Evolutionary conservation across 2,113 vertebrate genomes (phyloP).

Genomic region (Prinia subflava): DNA sequence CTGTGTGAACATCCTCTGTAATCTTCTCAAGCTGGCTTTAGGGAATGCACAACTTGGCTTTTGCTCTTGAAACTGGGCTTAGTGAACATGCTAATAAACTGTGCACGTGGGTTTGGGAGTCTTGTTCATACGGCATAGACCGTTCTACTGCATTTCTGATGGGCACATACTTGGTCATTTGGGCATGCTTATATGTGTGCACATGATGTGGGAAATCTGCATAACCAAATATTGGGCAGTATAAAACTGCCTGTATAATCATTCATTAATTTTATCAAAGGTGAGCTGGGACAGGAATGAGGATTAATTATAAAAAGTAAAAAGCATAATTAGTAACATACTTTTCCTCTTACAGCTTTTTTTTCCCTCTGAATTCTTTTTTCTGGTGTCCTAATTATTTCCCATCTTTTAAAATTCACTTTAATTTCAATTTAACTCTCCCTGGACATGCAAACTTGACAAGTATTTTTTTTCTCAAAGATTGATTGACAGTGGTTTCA

Average conservation of each 20-base stretch:
- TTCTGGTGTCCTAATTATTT: conserved; percentile 47
- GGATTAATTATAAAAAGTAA: conserved; percentile 33
- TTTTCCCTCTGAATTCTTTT: conserved; percentile 27
- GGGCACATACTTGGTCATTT: neutral
- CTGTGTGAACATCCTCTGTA: conserved; percentile 34
- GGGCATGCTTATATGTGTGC: neutral
- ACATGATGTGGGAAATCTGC: neutral
- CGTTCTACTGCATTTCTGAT: neutral
- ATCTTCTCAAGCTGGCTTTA: conserved; percentile 30
- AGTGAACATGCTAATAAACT: conserved; percentile 6
- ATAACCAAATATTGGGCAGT: neutral
- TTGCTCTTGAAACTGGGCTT: conserved; percentile 10
- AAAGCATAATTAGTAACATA: conserved; percentile 31
- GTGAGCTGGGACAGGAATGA: neutral
- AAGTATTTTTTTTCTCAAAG: neutral
- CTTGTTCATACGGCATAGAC: neutral
- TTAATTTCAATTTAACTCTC: conserved; percentile 59
- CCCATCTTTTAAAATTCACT: conserved; percentile 50
- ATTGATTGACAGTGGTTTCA: conserved; percentile 47
- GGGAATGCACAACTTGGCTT: conserved; percentile 33
- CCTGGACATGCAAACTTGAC: conserved; percentile 33
- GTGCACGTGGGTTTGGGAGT: neutral
- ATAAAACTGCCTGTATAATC: neutral
- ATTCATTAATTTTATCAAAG: conserved; percentile 42
- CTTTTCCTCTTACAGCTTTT: conserved; percentile 11